phyloP scores from a whole-genome alignment of 2,797 vertebrate species.

The Danio choprae region DNA sequence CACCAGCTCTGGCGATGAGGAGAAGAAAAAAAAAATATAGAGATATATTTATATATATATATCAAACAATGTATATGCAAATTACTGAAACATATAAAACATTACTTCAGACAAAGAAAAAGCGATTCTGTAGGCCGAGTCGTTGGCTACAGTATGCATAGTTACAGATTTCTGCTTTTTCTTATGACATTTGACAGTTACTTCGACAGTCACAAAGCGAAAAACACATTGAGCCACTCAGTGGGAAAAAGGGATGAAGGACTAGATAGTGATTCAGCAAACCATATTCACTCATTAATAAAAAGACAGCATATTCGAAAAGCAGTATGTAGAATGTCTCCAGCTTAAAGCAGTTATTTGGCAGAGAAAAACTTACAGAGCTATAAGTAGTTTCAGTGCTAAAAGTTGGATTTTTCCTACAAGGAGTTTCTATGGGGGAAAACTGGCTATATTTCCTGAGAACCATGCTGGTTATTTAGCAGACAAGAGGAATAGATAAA shows the following conservation, averaged over 20 bases:
- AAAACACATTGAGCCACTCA: constrained; percentile 79
- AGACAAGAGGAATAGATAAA: constrained; percentile 90
- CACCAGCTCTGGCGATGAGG: constrained; percentile 90
- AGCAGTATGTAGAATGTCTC: constrained; percentile 85
- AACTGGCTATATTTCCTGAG: constrained; percentile 98
- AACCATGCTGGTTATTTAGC: constrained; percentile 99
- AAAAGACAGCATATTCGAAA: constrained; percentile 87
- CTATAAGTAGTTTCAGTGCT: constrained; percentile 96
- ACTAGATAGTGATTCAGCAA: constrained; percentile 80
- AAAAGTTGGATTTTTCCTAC: constrained; percentile 96
- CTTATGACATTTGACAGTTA: constrained; percentile 85
- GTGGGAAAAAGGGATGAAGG: constrained; percentile 73
- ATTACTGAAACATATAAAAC: constrained; percentile 84
- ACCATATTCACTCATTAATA: constrained; percentile 82
- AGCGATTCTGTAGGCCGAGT: constrained; percentile 86
- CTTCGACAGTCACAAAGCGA: constrained; percentile 76
- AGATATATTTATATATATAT: constrained; percentile 80
- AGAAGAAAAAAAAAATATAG: constrained; percentile 77
- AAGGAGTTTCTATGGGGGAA: constrained; percentile 87
- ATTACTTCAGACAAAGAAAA: constrained; percentile 80
- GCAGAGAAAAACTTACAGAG: constrained; percentile 96
- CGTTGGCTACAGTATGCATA: constrained; percentile 99
- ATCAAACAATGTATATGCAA: constrained; percentile 20
- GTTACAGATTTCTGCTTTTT: constrained; percentile 88
- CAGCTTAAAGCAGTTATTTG: constrained; percentile 98